phyloP scores from a whole-genome alignment of 1,140 invertebrate species.

The Magallana angulata region DNA sequence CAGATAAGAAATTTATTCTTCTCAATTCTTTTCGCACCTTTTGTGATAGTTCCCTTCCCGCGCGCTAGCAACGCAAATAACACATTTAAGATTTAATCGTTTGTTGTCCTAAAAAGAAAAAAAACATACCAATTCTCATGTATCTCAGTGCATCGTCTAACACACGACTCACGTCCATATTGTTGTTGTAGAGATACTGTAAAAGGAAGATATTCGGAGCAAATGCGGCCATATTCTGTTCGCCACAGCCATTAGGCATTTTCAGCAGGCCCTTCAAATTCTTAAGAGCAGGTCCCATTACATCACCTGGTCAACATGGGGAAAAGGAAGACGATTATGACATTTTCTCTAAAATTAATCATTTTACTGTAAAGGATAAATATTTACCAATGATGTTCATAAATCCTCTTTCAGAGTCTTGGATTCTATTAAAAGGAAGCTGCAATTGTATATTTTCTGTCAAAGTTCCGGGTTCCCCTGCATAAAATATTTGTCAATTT shows the following conservation, averaged over 20 bases:
- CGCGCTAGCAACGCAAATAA: too few relatives aligned
- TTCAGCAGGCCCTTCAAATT: slow-evolving; percentile 84
- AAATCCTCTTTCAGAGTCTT: slow-evolving; percentile 68
- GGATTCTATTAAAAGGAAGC: slow-evolving; percentile 62
- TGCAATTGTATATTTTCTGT: slow-evolving; percentile 56
- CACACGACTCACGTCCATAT: slow-evolving; percentile 84
- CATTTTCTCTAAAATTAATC: background rate
- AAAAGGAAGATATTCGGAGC: slow-evolving; percentile 94
- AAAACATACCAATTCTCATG: slow-evolving; percentile 86
- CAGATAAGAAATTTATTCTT: too few relatives aligned
- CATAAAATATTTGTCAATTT: too few relatives aligned
- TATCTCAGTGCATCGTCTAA: slow-evolving; percentile 87
- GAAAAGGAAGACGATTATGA: too few relatives aligned
- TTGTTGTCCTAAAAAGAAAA: too few relatives aligned
- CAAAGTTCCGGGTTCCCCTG: background rate
- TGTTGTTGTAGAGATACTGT: slow-evolving; percentile 87
- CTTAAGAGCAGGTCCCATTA: slow-evolving; percentile 77
- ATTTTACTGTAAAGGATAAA: too few relatives aligned
- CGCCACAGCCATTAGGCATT: slow-evolving; percentile 94
- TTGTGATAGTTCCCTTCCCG: too few relatives aligned
- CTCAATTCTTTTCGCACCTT: too few relatives aligned
- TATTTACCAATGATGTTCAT: slow-evolving; percentile 68
- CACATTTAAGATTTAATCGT: too few relatives aligned
- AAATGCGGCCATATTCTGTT: slow-evolving; percentile 96
- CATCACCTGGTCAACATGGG: slow-evolving; percentile 69